phyloP scores from a whole-genome alignment of 1,140 invertebrate species.

The Drosophila hydei region DNA sequence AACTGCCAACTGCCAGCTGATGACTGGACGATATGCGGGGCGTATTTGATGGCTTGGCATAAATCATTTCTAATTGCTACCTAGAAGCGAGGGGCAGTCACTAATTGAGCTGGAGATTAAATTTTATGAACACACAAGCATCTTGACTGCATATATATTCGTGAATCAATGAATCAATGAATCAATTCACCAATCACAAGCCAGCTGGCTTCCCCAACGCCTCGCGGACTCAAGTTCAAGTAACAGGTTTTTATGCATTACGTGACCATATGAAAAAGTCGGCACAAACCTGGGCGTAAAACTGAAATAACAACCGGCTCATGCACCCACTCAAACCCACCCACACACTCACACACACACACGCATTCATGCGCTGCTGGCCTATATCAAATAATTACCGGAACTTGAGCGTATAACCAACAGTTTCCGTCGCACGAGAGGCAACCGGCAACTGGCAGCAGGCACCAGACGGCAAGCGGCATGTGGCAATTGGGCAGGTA shows the following conservation, averaged over 20 bases:
- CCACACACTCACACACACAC: conserved; percentile 12
- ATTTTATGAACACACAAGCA: conserved; percentile 52
- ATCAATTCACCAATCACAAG: conserved; percentile 45
- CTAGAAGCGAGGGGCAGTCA: conserved; percentile 17
- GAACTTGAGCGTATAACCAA: conserved; percentile 78
- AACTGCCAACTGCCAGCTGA: conserved; percentile 5
- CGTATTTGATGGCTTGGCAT: conserved; percentile 64
- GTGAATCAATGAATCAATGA: conserved; percentile 49
- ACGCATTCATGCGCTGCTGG: conserved; percentile 26
- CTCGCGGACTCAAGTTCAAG: conserved; percentile 5
- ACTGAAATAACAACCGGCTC: conserved; percentile 56
- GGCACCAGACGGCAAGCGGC: background rate
- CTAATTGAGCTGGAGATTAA: conserved; percentile 67
- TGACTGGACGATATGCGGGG: background rate
- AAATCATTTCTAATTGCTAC: conserved; percentile 76
- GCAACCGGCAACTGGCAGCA: background rate
- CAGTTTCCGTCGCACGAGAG: conserved; percentile 59
- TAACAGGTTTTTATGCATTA: conserved; percentile 79
- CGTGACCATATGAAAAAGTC: conserved; percentile 69
- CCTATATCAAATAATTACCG: conserved; percentile 82
- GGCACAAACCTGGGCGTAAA: conserved; percentile 32
- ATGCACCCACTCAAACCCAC: conserved; percentile 8
- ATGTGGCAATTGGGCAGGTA: conserved; percentile 9
- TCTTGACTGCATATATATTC: conserved; percentile 4
- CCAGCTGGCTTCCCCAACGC: background rate